Evolutionary conservation across 2,113 vertebrate genomes (phyloP).

Genomic region (Semnornis frantzii): DNA sequence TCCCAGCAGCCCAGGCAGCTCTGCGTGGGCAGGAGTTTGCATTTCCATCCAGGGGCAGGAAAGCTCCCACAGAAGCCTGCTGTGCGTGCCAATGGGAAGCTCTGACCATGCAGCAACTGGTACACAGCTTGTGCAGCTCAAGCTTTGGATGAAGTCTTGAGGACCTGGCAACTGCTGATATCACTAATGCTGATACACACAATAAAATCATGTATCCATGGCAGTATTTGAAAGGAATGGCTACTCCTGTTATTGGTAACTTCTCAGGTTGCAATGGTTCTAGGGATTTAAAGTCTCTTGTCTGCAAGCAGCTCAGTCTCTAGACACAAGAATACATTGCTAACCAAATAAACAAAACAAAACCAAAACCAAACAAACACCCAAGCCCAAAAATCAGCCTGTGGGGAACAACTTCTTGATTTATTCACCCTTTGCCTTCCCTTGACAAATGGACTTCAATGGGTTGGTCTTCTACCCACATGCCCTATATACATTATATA

Average conservation of each 20-base stretch:
- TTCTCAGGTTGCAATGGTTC: neutral
- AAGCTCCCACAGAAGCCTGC: neutral
- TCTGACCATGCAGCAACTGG: neutral
- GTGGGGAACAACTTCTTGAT: neutral
- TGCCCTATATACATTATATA: neutral
- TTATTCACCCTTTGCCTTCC: neutral
- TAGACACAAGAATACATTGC: neutral
- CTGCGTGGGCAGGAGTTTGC: neutral
- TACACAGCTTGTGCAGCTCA: neutral
- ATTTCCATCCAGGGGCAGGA: neutral
- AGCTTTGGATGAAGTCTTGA: neutral
- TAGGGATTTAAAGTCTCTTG: neutral
- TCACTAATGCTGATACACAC: neutral
- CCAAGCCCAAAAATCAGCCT: neutral
- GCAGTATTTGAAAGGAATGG: neutral
- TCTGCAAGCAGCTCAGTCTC: neutral
- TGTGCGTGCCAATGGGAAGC: rapidly evolving
- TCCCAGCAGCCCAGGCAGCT: neutral
- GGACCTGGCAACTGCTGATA: neutral
- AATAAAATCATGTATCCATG: neutral
- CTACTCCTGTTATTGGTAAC: neutral
- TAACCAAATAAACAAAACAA: neutral
- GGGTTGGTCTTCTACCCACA: neutral
- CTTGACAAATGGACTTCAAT: neutral
- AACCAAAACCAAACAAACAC: neutral